Conservation (phyloP, 1,140 invertebrate species). For the Adelges cooleyi region DNA sequence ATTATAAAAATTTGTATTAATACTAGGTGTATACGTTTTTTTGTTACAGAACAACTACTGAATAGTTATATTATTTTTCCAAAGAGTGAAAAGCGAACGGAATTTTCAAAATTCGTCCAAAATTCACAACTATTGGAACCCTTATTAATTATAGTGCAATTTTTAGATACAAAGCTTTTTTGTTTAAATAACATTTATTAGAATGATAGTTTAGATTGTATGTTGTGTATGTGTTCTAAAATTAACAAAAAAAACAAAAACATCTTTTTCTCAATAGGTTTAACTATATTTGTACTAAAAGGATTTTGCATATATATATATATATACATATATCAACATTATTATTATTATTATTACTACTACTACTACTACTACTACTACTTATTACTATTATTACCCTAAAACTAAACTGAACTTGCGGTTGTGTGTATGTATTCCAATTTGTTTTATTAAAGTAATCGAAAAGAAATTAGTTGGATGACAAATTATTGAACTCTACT, state of each 20-base stretch:
- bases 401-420: neutral
- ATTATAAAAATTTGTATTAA: too few relatives aligned
- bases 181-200: conserved; percentile 2
- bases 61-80: neutral
- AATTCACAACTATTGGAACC: neutral
- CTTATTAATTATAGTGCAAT: neutral
- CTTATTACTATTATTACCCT: conserved; percentile 9
- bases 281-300: conserved; percentile 17
- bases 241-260: neutral
- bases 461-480: neutral
- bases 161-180: conserved; percentile 17
- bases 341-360: too few relatives aligned
- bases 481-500: conserved; percentile 5
- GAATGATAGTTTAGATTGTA: conserved; percentile 9
- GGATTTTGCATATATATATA: conserved; percentile 10
- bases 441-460: neutral
- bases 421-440: conserved; percentile 11
- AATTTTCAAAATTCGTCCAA: neutral
- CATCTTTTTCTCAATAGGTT: conserved; percentile 19
- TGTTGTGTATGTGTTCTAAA: conserved; percentile 23
- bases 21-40: neutral
- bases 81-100: neutral
- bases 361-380: too few relatives aligned
- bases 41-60: conserved; percentile 9
- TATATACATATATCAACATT: too few relatives aligned